Evolutionary conservation across 1,140 invertebrate genomes (phyloP).

Genomic region (Panulirus ornatus): DNA sequence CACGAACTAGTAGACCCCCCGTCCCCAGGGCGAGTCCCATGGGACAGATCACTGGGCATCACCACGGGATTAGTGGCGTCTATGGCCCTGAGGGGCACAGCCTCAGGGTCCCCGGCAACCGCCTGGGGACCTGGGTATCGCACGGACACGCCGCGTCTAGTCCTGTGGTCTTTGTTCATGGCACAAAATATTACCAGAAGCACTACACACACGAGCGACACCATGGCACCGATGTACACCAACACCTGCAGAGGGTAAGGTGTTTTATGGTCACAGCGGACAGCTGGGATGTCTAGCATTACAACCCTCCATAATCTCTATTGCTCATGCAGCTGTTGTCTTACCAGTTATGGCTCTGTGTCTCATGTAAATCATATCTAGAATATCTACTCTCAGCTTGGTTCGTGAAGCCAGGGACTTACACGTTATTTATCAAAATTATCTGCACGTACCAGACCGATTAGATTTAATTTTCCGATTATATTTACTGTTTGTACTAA

Average conservation of each 20-base stretch:
- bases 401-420: too few species aligned
- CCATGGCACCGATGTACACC: constrained; percentile 67
- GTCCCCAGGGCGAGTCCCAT: constrained; percentile 7
- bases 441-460: too few species aligned
- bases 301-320: too few species aligned
- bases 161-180: constrained; percentile 62
- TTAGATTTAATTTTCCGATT: too few species aligned
- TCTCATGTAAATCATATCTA: too few species aligned
- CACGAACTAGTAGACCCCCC: constrained; percentile 33
- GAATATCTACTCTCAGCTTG: too few species aligned
- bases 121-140: constrained; percentile 50
- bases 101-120: constrained; percentile 49
- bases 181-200: constrained; percentile 67
- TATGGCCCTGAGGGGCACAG: constrained; percentile 42
- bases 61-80: constrained; percentile 37
- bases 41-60: constrained; percentile 25
- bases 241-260: constrained; percentile 36
- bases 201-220: constrained; percentile 62
- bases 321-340: too few species aligned
- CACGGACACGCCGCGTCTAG: constrained; percentile 45
- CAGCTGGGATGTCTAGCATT: too few species aligned
- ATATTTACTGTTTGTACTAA: too few species aligned
- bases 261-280: too few species aligned
- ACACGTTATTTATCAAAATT: too few species aligned
- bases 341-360: too few species aligned